These are phyloP conservation scores for Scolopax mira DNA, from an alignment of 2,113 vertebrate genomes.

Conservation along the genomic window DNA sequence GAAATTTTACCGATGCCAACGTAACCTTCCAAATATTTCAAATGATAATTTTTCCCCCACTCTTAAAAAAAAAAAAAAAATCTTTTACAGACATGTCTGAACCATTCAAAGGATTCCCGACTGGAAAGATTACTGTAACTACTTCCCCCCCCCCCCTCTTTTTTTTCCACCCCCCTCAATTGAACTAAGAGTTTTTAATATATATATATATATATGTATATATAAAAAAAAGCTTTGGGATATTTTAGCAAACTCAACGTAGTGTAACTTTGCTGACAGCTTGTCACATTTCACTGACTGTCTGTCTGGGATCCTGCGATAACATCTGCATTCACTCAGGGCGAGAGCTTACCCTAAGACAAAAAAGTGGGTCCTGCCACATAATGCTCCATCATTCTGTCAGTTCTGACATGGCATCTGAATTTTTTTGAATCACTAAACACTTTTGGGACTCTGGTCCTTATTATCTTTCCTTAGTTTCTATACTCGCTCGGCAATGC, in stretches of 20 bases:
- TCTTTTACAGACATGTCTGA: neutral
- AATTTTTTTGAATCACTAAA: slow-evolving; percentile 89
- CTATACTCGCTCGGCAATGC: slow-evolving; percentile 73
- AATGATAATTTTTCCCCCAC: slow-evolving; percentile 9
- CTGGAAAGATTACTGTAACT: slow-evolving; percentile 41
- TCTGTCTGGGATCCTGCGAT: slow-evolving; percentile 85
- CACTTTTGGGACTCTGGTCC: slow-evolving; percentile 84
- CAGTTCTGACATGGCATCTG: slow-evolving; percentile 87
- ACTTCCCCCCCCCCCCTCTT: neutral
- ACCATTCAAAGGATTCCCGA: neutral
- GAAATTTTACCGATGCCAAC: slow-evolving; percentile 24
- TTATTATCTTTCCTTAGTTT: slow-evolving; percentile 84
- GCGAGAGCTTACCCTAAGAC: slow-evolving; percentile 86
- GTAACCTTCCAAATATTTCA: neutral
- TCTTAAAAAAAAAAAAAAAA: neutral
- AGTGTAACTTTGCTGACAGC: slow-evolving; percentile 85
- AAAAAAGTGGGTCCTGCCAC: slow-evolving; percentile 83
- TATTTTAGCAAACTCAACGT: slow-evolving; percentile 82
- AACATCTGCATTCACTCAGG: slow-evolving; percentile 98
- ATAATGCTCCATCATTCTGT: slow-evolving; percentile 85
- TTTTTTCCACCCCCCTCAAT: neutral
- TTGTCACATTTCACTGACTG: slow-evolving; percentile 86
- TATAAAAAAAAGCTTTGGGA: slow-evolving; percentile 63
- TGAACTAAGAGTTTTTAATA: slow-evolving; percentile 35
- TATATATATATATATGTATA: neutral